Evolutionary conservation across 2,888 invertebrate genomes (phyloP).

Genomic region (Callinectes sapidus): DNA sequence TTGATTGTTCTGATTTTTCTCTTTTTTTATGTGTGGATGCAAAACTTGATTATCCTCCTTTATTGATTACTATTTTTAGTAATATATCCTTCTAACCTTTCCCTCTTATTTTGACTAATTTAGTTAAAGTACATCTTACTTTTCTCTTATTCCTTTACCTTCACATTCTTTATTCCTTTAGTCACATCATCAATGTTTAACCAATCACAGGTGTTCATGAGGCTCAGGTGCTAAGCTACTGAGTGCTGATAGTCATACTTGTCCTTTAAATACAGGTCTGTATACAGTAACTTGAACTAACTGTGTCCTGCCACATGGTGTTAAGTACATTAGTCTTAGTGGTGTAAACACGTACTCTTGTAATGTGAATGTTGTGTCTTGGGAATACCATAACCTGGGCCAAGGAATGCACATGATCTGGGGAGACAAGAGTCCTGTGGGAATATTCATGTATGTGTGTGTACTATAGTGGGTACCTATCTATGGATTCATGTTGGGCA

Average conservation of each 20-base stretch:
- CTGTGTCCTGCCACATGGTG: background rate
- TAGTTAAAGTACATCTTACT: no score
- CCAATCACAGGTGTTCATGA: background rate
- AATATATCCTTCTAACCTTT: no score
- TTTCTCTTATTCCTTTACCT: no score
- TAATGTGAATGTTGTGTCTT: background rate
- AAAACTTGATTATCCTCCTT: no score
- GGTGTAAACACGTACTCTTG: background rate
- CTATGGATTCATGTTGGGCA: background rate
- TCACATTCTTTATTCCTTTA: no score
- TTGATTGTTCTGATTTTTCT: background rate
- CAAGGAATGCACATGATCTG: constrained; percentile 5
- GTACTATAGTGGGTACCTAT: background rate
- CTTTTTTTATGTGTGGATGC: no score
- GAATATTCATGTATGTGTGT: background rate
- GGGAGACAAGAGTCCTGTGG: background rate
- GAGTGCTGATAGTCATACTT: background rate
- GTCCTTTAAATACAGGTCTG: background rate
- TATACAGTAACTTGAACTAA: background rate
- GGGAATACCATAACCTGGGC: background rate
- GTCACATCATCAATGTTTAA: background rate
- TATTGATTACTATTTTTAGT: no score
- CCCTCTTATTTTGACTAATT: no score
- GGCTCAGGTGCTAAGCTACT: background rate
- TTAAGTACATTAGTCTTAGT: background rate